Percentiles rank a stretch among this genome's conserved stretches.
Evolutionary conservation across 2,797 vertebrate genomes (phyloP).

Genomic region (Okamejei kenojei): DNA sequence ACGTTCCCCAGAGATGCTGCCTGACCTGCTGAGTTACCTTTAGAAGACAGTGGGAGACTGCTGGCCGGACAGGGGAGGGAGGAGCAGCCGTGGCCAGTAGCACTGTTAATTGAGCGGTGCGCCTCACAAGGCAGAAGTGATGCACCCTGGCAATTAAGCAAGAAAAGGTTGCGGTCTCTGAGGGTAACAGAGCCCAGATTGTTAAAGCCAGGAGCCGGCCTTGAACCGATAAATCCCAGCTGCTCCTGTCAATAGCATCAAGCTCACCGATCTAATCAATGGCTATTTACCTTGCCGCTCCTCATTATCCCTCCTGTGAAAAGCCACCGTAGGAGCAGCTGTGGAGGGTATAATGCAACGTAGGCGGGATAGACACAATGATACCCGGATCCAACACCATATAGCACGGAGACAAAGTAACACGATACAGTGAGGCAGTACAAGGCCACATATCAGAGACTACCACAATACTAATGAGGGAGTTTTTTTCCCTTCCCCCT

Average conservation of each 20-base stretch:
- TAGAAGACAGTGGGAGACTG: not conserved
- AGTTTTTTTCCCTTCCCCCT: not conserved
- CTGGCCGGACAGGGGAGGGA: not conserved
- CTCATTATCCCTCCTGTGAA: not conserved
- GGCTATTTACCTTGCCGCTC: not conserved
- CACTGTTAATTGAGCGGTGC: not conserved
- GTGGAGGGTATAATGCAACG: not conserved
- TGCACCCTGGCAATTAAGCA: not conserved
- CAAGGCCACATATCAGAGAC: conserved; percentile 9
- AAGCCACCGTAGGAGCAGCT: not conserved
- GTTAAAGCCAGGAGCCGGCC: not conserved
- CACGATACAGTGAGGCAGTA: not conserved
- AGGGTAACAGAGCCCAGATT: not conserved
- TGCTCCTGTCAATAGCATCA: not conserved
- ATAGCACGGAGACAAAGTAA: not conserved
- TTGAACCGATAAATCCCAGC: conserved; percentile 22
- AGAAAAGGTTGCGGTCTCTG: not conserved
- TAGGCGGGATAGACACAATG: not conserved
- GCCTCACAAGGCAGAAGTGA: not conserved
- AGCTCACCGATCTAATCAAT: not conserved
- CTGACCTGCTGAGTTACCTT: too few relatives aligned
- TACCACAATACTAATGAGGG: conserved; percentile 20
- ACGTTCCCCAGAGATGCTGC: too few relatives aligned
- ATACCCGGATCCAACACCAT: not conserved
- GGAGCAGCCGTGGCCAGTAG: not conserved